phyloP scores from a whole-genome alignment of 2,888 invertebrate genomes.

The Mylabris sibirica region DNA sequence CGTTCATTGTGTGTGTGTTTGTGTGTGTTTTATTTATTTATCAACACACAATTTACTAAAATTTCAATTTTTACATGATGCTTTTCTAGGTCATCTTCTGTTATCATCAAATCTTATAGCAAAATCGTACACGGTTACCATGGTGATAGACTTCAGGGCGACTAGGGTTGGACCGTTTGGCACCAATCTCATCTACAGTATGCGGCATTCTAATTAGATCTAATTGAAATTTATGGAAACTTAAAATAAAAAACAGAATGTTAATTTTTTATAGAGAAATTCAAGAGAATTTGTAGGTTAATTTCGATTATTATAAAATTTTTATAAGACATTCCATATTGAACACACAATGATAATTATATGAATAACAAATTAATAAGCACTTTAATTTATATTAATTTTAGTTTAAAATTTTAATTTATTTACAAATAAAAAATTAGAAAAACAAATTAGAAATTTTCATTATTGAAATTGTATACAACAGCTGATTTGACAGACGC shows the following conservation, averaged over 20 bases:
- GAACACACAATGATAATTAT: background rate
- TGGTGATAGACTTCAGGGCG: slow-evolving; percentile 59
- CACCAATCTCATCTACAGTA: slow-evolving; percentile 18
- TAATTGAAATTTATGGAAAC: background rate
- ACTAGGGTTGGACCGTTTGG: slow-evolving; percentile 38
- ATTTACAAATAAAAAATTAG: background rate
- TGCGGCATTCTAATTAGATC: background rate
- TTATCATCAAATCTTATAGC: slow-evolving; percentile 30
- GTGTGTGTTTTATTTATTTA: slow-evolving; percentile 25
- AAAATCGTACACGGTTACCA: slow-evolving; percentile 52
- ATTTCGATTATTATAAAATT: background rate
- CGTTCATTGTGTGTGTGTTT: slow-evolving; percentile 36
- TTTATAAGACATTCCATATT: background rate
- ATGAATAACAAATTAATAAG: background rate
- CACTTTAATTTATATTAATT: background rate
- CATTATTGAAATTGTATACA: slow-evolving; percentile 37
- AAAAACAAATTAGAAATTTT: slow-evolving; percentile 24
- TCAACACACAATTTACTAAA: slow-evolving; percentile 10
- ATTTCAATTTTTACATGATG: background rate
- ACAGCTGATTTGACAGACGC: slow-evolving; percentile 43
- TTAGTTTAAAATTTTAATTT: background rate
- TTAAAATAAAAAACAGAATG: background rate
- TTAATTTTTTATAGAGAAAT: background rate
- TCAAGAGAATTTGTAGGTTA: too few species aligned
- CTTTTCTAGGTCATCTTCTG: slow-evolving; percentile 31